phyloP scores from a whole-genome alignment of 1,140 invertebrate genomes.

The Camponotus pennsylvanicus region DNA sequence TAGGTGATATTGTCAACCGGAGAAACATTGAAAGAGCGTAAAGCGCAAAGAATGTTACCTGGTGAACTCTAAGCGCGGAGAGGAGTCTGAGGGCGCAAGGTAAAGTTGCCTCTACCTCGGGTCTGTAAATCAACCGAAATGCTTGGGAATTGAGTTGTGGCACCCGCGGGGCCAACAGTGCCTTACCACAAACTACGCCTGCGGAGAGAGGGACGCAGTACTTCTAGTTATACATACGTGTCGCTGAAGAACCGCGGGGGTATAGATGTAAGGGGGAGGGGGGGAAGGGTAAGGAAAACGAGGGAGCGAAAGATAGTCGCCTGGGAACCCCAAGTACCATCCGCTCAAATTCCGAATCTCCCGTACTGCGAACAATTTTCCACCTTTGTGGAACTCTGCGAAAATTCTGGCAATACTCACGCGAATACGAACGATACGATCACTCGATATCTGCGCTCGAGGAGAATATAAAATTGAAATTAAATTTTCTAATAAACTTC shows the following conservation, averaged over 20 bases:
- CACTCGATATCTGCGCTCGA: not conserved
- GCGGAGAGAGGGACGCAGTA: slow-evolving; percentile 66
- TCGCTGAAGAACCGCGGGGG: slow-evolving; percentile 52
- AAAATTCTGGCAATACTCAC: slow-evolving; percentile 21
- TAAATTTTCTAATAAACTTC: slow-evolving; percentile 11
- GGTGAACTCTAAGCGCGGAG: slow-evolving; percentile 13
- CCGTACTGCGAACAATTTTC: slow-evolving; percentile 29
- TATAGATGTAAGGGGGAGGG: not conserved
- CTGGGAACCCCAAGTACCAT: slow-evolving; percentile 61
- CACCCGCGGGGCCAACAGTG: slow-evolving; percentile 74
- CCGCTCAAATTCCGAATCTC: slow-evolving; percentile 27
- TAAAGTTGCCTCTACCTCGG: slow-evolving; percentile 68
- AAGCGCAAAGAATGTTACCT: slow-evolving; percentile 34
- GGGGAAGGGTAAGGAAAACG: not conserved
- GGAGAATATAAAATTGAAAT: slow-evolving; percentile 8
- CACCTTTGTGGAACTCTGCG: slow-evolving; percentile 33
- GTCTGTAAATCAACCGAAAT: slow-evolving; percentile 80
- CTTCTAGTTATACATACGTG: slow-evolving; percentile 74
- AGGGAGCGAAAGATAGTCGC: slow-evolving; percentile 47
- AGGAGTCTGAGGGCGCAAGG: slow-evolving; percentile 21
- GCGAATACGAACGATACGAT: slow-evolving; percentile 5
- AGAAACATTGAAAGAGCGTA: slow-evolving; percentile 14
- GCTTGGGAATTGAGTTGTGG: slow-evolving; percentile 79
- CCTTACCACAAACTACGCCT: slow-evolving; percentile 73
- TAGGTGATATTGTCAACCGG: slow-evolving; percentile 27